Evolutionary conservation across 1,140 invertebrate genomes (phyloP), one percentile per base, ranked within the genome.

Genomic region (Drosophila baimaii): DNA sequence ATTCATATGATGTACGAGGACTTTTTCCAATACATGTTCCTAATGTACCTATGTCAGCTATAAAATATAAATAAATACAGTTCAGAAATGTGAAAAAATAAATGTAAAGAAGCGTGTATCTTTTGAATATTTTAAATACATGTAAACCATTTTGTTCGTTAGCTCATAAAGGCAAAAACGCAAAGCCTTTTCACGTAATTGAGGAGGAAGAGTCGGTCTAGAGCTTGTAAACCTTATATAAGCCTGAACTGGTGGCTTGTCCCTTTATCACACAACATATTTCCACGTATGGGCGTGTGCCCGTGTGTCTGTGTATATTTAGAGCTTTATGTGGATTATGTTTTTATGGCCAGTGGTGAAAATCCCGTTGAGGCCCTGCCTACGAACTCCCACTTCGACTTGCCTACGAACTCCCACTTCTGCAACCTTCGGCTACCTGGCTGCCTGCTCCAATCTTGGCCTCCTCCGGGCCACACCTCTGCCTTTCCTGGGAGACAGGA

Each of bases 281-380:
- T 15, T n/a, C n/a, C 21, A 23, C 5, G 54, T 29, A 41, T 66
- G 43, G 43, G 56, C 21, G 33, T 49, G 12, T 15, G n/a, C n/a
- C n/a, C n/a, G n/a, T n/a, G n/a, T n/a, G 1, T 8, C 3, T 19
- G 27, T 27, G 35, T 33, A 51, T 33, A 39, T 71, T 72, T 29
- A 71, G 41, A 70, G 68, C 68, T 47, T 71, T 57, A 17, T 57
- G 27, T 21, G 68, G 68, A 70, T 70, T 57, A 71, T 71, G 68
- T 57, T 70, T 71, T 71, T 71, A 71, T 70, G 68, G 41, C 25
- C 66, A 35, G 63, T 12, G 35, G 65, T 54, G 17, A 27, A 68
- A 55, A 55, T 69, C 41, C n/a, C n/a, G n/a, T n/a, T n/a, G n/a
- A n/a, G n/a, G n/a, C n/a, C n/a, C 63, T 35, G 25, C 12, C 49